Evolutionary conservation across 2,888 invertebrate species (phyloP), one percentile per base, ranked within the genome.

Genomic region (Lasioglossum marginatum): DNA sequence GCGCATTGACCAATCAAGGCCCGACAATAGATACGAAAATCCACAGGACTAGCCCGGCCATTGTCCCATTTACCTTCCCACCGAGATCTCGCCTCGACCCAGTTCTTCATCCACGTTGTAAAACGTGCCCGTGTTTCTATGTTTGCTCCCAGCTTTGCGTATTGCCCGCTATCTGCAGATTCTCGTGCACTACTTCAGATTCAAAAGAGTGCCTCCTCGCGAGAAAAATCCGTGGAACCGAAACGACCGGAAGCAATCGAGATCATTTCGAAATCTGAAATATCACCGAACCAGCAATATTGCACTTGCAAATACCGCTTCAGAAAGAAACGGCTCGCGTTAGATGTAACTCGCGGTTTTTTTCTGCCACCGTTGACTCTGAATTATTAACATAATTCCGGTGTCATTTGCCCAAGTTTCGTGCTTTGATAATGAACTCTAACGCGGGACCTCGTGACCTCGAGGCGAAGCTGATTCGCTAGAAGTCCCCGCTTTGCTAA

Each of bases 361-460:
- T 63, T 63, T 31, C 31, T 16, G 63, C 8, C 27, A 34, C 8
- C 19, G 2, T 16, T 8, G 31, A 31, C 37, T 68, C 23, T n/a
- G 12, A 4, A 70, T 63, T 71, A 79, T 40, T 70, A 48, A 14
- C 1, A 45, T 5, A 63, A 77, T 19, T 19, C 19, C 72, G 79
- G 77, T 81, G 76, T 72, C 40, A 68, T 87, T 90, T 85, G 81
- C 77, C 75, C 79, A 74, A 74, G 72, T 70, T 43, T 71, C 23
- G 23, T 48, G 37, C 19, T 80, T 45, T 87, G 87, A 90, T 87
- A 90, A 91, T 91, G 90, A 91, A 86, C 84, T 88, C 66, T 71
- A 87, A 85, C 78, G 75, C 77, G 76, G 37, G 77, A 87, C 83
- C 81, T 14, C 60, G 48, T n/a, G 76, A 89, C 82, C 83, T 57